Conservation (phyloP, 2,888 invertebrate species). For the Lithodes maja region DNA sequence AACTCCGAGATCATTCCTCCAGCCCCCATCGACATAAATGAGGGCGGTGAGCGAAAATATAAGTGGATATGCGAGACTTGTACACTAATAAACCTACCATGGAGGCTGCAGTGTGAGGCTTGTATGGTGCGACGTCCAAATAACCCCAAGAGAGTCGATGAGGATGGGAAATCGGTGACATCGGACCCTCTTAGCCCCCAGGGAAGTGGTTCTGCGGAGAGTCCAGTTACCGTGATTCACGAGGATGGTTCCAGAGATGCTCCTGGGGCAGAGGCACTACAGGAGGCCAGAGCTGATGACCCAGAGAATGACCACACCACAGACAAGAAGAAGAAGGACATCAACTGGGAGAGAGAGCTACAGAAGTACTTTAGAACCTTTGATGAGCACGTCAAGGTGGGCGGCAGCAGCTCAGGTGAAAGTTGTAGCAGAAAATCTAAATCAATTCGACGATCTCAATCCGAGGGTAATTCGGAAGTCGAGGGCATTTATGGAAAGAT, state of each 20-base stretch:
- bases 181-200: slow-evolving; percentile 36
- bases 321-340: slow-evolving; percentile 54
- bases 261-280: neutral
- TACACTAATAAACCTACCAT: slow-evolving; percentile 67
- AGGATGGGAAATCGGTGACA: slow-evolving; percentile 45
- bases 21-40: slow-evolving; percentile 46
- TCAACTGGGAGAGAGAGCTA: slow-evolving; percentile 66
- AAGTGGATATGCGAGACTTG: slow-evolving; percentile 67
- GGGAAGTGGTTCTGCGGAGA: slow-evolving; percentile 46
- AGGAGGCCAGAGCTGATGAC: neutral
- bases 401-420: neutral
- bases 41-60: slow-evolving; percentile 44
- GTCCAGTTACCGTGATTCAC: slow-evolving; percentile 56
- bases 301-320: slow-evolving; percentile 17
- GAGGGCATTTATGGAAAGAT: slow-evolving; percentile 35
- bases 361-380: slow-evolving; percentile 64
- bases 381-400: slow-evolving; percentile 61
- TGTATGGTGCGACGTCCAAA: slow-evolving; percentile 60
- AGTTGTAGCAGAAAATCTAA: neutral
- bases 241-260: slow-evolving; percentile 33
- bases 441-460: neutral
- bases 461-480: neutral
- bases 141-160: slow-evolving; percentile 63
- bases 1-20: slow-evolving; percentile 35
- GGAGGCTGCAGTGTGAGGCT: slow-evolving; percentile 69